phyloP scores from a whole-genome alignment of 2,888 invertebrate genomes.

The Lissonota sp. region DNA sequence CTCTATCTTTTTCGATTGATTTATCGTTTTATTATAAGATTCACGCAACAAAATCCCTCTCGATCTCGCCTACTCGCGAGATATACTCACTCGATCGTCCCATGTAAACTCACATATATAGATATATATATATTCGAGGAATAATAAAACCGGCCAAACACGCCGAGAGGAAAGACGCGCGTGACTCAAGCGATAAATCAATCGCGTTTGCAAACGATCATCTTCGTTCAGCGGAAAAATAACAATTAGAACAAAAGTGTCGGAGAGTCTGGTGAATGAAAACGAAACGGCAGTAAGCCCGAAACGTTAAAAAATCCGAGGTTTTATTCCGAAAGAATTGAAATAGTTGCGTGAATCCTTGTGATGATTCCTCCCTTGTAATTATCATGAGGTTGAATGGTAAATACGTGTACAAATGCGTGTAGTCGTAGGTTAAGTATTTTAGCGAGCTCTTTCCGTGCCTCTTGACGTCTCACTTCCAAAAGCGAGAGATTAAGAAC shows the following conservation, averaged over 20 bases:
- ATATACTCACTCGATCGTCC: constrained; percentile 39
- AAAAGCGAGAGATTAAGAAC: constrained; percentile 57
- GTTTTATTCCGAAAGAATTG: too few relatives aligned
- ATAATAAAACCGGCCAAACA: constrained; percentile 60
- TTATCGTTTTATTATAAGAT: constrained; percentile 64
- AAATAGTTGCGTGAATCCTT: too few relatives aligned
- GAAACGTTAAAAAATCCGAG: too few relatives aligned
- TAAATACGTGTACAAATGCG: too few relatives aligned
- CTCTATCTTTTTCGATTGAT: constrained; percentile 58
- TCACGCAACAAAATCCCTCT: constrained; percentile 60
- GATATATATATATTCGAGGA: constrained; percentile 40
- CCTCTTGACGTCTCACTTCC: constrained; percentile 75
- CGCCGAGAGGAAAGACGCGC: constrained; percentile 40
- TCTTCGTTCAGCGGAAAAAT: constrained; percentile 48
- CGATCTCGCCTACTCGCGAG: constrained; percentile 59
- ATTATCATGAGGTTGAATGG: too few relatives aligned
- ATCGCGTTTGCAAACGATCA: constrained; percentile 52
- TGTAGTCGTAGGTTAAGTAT: constrained; percentile 11
- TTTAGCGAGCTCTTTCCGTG: constrained; percentile 61
- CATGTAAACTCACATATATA: constrained; percentile 26
- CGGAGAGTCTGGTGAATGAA: neutral
- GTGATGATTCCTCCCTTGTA: too few relatives aligned
- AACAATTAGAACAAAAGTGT: constrained; percentile 57
- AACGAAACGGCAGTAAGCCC: neutral
- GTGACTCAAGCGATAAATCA: constrained; percentile 62